phyloP scores from a whole-genome alignment of 2,888 invertebrate genomes.

The Nycteola revayana region DNA sequence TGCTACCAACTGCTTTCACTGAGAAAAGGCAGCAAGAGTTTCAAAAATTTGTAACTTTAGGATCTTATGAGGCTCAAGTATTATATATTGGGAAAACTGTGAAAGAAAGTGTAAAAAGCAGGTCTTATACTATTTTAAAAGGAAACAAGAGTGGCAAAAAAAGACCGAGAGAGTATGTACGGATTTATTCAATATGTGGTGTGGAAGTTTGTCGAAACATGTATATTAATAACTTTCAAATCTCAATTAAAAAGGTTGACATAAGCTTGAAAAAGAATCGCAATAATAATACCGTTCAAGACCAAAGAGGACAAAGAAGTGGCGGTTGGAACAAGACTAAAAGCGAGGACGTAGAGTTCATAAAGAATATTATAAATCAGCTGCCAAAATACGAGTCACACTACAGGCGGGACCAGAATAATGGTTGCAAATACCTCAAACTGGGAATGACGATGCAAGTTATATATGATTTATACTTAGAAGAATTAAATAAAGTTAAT shows the following conservation, averaged over 20 bases:
- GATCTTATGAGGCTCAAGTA: constrained; percentile 18
- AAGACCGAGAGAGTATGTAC: constrained; percentile 1
- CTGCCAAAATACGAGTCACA: not conserved
- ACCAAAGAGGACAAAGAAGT: not conserved
- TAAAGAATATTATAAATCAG: constrained; percentile 5
- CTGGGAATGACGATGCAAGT: not conserved
- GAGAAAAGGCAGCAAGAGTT: constrained; percentile 21
- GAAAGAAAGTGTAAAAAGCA: constrained; percentile 9
- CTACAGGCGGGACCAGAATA: constrained; percentile 1
- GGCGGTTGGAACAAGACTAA: not conserved
- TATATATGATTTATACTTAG: not conserved
- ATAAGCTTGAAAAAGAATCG: not conserved
- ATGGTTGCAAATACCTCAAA: constrained; percentile 4
- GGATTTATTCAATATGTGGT: constrained; percentile 4
- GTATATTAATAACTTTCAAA: constrained; percentile 8
- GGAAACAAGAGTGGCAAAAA: constrained; percentile 4
- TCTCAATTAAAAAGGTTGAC: constrained; percentile 7
- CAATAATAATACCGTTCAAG: no score
- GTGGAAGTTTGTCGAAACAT: constrained; percentile 5
- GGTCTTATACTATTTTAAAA: constrained; percentile 1
- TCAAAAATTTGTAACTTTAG: constrained; percentile 15
- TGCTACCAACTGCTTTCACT: not conserved
- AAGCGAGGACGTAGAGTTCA: not conserved
- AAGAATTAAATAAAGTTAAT: not conserved
- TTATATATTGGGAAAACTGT: constrained; percentile 15